These are phyloP conservation scores for Ypsolopha sequella DNA, from an alignment of 2,888 invertebrate genomes.

Conservation along the genomic window DNA sequence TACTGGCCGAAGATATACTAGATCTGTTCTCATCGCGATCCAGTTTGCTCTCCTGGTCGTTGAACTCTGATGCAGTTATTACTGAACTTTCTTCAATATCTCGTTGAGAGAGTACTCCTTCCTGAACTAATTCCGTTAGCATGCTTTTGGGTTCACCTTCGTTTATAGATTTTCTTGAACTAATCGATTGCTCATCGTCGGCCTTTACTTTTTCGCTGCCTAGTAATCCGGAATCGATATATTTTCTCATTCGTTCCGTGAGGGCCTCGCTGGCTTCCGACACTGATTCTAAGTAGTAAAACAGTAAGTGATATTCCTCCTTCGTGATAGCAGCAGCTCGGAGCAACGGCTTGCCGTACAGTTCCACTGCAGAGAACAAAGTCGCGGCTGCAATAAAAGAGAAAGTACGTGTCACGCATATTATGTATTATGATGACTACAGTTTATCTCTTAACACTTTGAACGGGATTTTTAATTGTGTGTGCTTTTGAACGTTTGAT, in stretches of 20 bases:
- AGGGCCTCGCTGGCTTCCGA: slow-evolving; percentile 61
- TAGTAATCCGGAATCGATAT: slow-evolving; percentile 62
- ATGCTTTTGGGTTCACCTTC: slow-evolving; percentile 50
- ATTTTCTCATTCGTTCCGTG: slow-evolving; percentile 60
- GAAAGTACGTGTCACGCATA: slow-evolving; percentile 17
- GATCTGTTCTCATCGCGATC: slow-evolving; percentile 43
- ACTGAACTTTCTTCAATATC: slow-evolving; percentile 56
- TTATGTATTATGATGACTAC: slow-evolving; percentile 5
- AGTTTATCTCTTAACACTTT: slow-evolving; percentile 5
- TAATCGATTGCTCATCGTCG: slow-evolving; percentile 23
- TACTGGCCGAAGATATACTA: slow-evolving; percentile 36
- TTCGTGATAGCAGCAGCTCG: slow-evolving; percentile 61
- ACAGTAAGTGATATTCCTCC: slow-evolving; percentile 66
- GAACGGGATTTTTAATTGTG: slow-evolving; percentile 7
- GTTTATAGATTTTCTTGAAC: slow-evolving; percentile 22
- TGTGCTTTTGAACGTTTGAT: slow-evolving; percentile 5
- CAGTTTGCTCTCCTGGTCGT: slow-evolving; percentile 36
- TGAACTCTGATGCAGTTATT: slow-evolving; percentile 41
- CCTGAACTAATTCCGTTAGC: slow-evolving; percentile 53
- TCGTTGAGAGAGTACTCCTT: slow-evolving; percentile 55
- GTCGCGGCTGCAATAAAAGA: slow-evolving; percentile 60
- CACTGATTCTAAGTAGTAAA: slow-evolving; percentile 63
- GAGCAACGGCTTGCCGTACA: slow-evolving; percentile 73
- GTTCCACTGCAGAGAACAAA: slow-evolving; percentile 72
- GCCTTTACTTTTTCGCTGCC: slow-evolving; percentile 28